These are phyloP conservation scores for Pachyuromys duprasi DNA, from an alignment of 2,797 vertebrate species.

Conservation along the genomic window DNA sequence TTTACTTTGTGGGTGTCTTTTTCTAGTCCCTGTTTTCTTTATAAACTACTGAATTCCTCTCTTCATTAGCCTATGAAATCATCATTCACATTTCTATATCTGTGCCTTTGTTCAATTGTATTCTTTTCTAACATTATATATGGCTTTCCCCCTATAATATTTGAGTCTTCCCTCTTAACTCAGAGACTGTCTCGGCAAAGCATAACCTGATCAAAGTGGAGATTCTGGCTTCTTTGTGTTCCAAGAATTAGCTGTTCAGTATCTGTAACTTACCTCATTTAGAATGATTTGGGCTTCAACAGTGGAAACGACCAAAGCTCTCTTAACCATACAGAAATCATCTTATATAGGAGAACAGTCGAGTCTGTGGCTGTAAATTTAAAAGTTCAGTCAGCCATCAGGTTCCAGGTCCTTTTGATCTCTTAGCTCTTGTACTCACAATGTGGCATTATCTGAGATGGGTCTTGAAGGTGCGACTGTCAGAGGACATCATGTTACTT, in stretches of 20 bases:
- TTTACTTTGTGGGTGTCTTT: not conserved
- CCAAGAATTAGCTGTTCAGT: slow-evolving; percentile 50
- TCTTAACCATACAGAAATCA: slow-evolving; percentile 53
- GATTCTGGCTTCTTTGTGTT: slow-evolving; percentile 59
- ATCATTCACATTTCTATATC: not conserved
- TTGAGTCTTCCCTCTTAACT: slow-evolving; percentile 88
- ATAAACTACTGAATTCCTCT: not conserved
- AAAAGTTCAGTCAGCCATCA: not conserved
- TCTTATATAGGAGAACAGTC: slow-evolving; percentile 1
- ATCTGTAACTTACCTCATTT: slow-evolving; percentile 13
- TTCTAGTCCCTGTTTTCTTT: not conserved
- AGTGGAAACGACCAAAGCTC: slow-evolving; percentile 41
- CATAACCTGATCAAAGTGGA: not conserved
- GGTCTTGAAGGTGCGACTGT: not conserved
- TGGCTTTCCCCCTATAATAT: slow-evolving; percentile 9
- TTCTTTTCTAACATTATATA: slow-evolving; percentile 29
- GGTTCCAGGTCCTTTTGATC: not conserved
- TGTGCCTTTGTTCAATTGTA: slow-evolving; percentile 13
- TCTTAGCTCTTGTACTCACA: not conserved
- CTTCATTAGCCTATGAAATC: not conserved
- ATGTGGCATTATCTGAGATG: not conserved
- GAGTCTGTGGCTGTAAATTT: not conserved
- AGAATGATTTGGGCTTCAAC: slow-evolving; percentile 45
- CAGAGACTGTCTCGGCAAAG: slow-evolving; percentile 34
- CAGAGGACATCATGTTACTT: slow-evolving; percentile 24